Evolutionary conservation across 2,797 vertebrate genomes (phyloP), one percentile per base, ranked within the genome.

Genomic region (Holocentrus rufus): DNA sequence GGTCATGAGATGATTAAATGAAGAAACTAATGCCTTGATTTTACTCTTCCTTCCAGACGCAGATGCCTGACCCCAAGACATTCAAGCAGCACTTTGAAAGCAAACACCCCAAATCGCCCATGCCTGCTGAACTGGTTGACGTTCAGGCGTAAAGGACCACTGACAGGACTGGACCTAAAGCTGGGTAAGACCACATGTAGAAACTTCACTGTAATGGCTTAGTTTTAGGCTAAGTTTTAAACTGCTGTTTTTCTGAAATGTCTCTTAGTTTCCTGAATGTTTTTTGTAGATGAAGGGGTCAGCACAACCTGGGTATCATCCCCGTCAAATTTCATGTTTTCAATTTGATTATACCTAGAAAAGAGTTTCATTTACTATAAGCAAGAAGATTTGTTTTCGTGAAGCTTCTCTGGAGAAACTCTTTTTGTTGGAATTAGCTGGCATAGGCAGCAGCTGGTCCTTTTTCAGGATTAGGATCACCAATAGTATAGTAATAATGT

Each of bases 31-130:
- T 46, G 23, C 27, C 17, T 31, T 30, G 13, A 11, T 27, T 54
- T 23, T 15, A 5, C 4, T 27, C 34, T 15, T 47, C 22, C 6
- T 62, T 65, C 15, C 73, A 96, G 95, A 95, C 95, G 94, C 96
- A 98, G 94, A 98, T 98, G 96, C 96, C 96, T 5, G 97, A 98
- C 88, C 97, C 97, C 63, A 98, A 98, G 94, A 98, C 96, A 87
- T 98, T 98, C 93, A 98, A 97, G 93, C 96, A 98, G 90, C 97
- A 98, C 93, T 98, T 98, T 89, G 96, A 98, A 90, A 98, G 96
- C 94, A 98, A 98, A 85, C 97, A 98, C 87, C 97, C 97, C 71
- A 98, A 98, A 93, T 95, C 95, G 77, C 95, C 97, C 36, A 90
- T 98, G 90, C 96, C 97, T 84, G 94, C 96, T 55, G 96, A 98